Evolutionary conservation across 1,140 invertebrate genomes (phyloP), one percentile per base, ranked within the genome.

Genomic region (Brachionus paranguensis): DNA sequence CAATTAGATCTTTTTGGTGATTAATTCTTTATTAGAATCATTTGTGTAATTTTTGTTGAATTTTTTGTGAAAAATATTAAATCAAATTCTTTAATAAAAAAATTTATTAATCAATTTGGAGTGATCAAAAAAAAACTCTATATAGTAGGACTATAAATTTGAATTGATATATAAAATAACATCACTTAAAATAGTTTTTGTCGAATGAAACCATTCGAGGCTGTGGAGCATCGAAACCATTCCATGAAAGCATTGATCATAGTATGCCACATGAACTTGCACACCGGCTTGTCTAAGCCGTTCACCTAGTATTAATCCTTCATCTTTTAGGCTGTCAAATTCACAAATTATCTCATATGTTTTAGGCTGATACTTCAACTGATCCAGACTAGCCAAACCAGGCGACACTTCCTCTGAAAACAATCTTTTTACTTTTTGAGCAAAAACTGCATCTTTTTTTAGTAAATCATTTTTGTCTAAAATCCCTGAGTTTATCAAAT

Each of bases 221-320:
- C 6, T 14, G 29, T 55, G 45, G 12, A 41, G 10, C 14, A 79
- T 20, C 2, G 37, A 11, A 33, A 68, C 20, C 50, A 81, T 81
- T 10, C 50, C 78, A 81, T 81, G 78, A 37, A 81, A 81, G 37
- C 53, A 60, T 33, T 81, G 12, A 24, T 81, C 78, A 45, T 81
- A 81, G 45, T n/a, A 81, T 10, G 47, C 78, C 6, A 81, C 29
- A 33, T 81, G 11, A 20, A 81, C 78, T 37, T 81, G 8, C 11
- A 81, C 78, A 2, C 78, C 78, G 43, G 78, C 53, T 20, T 81
- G 53, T 24, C 33, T 81, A 8, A 81, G 11, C 24, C 78, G 12
- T 41, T 81, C 37, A 10, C 50, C 12, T 6, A 64, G 27, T 12
- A 81, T 24, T 14, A 81, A 33, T 29, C 29, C 50, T 12, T 81